Conservation (phyloP, 2,113 vertebrate species). For the Capreolus pygargus region DNA sequence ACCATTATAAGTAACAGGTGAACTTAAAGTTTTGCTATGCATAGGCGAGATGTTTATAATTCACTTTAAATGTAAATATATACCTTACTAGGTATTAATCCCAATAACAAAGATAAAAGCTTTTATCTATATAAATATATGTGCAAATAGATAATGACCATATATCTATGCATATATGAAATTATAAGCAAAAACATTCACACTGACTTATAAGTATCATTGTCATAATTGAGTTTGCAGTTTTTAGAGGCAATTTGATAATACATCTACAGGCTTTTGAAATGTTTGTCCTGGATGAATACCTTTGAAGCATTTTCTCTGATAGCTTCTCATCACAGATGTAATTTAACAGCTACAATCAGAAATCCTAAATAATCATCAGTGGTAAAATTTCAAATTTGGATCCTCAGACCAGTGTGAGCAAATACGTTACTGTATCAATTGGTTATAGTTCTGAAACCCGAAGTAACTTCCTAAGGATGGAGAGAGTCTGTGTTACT, state of each 20-base stretch:
- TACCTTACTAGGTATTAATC: not conserved
- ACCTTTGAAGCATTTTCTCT: not conserved
- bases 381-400: not conserved
- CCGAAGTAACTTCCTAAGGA: not conserved
- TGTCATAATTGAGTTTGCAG: not conserved
- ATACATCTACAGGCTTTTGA: not conserved
- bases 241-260: not conserved
- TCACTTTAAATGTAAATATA: not conserved
- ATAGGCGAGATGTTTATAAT: not conserved
- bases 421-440: not conserved
- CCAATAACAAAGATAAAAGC: not conserved
- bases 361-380: not conserved
- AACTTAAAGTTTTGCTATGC: not conserved
- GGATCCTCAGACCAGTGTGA: not conserved
- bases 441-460: not conserved
- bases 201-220: not conserved
- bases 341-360: not conserved
- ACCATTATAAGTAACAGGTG: not conserved
- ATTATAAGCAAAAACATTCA: not conserved
- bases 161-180: not conserved
- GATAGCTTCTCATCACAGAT: not conserved
- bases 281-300: not conserved
- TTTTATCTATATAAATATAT: not conserved
- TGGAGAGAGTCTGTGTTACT: fast-evolving
- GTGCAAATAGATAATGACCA: not conserved